Conservation (phyloP, 2,797 vertebrate genomes). For the Bradypodion pumilum region DNA sequence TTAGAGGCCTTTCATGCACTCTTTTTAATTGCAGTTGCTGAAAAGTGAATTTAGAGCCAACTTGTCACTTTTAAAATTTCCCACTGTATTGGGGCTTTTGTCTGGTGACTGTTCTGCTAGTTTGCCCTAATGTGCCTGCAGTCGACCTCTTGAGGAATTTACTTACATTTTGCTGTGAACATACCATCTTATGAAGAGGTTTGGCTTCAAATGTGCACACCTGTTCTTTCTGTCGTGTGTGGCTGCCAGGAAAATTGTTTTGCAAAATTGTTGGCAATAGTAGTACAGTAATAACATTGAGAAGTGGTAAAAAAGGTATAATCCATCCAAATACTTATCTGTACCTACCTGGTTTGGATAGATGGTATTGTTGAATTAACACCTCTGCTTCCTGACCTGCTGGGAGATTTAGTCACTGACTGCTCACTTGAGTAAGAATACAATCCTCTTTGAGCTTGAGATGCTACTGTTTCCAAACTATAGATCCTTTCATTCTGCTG, state of each 20-base stretch:
- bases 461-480: no score
- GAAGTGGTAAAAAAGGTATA: neutral
- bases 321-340: neutral
- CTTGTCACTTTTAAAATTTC: neutral
- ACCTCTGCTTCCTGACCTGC: neutral
- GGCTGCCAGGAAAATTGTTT: neutral
- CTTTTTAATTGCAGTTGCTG: neutral
- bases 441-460: neutral
- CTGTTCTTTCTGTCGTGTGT: neutral
- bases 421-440: neutral
- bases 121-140: neutral
- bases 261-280: neutral
- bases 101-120: neutral
- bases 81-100: neutral
- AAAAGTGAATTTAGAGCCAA: neutral
- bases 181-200: neutral
- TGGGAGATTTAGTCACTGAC: neutral
- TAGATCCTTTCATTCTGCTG: neutral
- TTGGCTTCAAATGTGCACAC: neutral
- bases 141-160: constrained; percentile 7
- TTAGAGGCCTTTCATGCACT: neutral
- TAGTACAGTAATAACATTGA: neutral
- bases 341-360: neutral
- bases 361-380: neutral
- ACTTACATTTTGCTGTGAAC: neutral